These are phyloP conservation scores for Edolisoma coerulescens DNA, from an alignment of 2,113 vertebrate genomes.

Conservation along the genomic window DNA sequence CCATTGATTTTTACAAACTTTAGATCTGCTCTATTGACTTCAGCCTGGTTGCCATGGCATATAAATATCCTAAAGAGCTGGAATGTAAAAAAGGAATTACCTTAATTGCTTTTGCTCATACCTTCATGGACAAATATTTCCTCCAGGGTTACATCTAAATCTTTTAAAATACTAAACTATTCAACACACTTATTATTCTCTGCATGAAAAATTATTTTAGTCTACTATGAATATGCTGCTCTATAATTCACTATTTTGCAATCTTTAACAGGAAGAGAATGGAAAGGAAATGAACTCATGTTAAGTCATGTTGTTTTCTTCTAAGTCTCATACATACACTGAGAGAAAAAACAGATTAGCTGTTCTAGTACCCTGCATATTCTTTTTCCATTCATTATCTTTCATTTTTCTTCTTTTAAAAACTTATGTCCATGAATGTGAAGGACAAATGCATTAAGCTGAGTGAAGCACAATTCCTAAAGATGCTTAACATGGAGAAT, in stretches of 20 bases:
- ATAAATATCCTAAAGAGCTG: not conserved
- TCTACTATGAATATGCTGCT: not conserved
- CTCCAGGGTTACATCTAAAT: not conserved
- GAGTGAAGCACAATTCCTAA: not conserved
- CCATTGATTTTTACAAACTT: not conserved
- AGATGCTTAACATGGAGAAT: not conserved
- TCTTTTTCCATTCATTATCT: not conserved
- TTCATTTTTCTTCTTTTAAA: not conserved
- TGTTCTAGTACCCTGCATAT: not conserved
- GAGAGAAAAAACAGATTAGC: not conserved
- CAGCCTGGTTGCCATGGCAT: not conserved
- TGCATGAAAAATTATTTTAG: not conserved
- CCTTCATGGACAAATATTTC: not conserved
- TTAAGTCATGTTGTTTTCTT: not conserved
- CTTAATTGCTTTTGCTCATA: constrained; percentile 1
- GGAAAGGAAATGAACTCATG: not conserved
- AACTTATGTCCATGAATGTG: not conserved
- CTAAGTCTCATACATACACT: not conserved
- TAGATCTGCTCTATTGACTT: not conserved
- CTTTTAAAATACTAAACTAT: constrained; percentile 10
- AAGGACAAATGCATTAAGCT: not conserved
- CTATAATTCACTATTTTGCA: constrained; percentile 2
- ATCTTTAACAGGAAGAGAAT: not conserved
- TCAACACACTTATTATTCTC: not conserved
- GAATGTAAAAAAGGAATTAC: not conserved